Evolutionary conservation across 2,888 invertebrate genomes (phyloP).

Genomic region (Portevinia maculata): DNA sequence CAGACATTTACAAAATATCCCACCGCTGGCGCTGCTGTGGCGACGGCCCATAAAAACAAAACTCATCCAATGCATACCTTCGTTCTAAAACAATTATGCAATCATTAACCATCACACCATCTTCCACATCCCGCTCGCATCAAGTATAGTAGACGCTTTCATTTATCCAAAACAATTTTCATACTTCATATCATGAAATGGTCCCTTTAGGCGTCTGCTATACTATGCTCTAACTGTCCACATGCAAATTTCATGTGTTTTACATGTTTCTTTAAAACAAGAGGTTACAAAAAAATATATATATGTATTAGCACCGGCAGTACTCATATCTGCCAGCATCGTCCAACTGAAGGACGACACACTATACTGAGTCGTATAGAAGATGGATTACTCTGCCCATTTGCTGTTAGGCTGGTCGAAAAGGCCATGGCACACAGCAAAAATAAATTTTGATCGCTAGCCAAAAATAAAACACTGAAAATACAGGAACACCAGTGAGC

Average conservation of each 20-base stretch:
- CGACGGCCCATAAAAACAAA: slow-evolving; percentile 14
- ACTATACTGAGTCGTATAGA: slow-evolving; percentile 24
- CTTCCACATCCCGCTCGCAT: slow-evolving; percentile 67
- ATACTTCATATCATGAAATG: slow-evolving; percentile 78
- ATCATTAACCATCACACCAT: slow-evolving; percentile 78
- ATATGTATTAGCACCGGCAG: slow-evolving; percentile 53
- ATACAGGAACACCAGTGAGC: slow-evolving; percentile 18
- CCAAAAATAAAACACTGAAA: slow-evolving; percentile 68
- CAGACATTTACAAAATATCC: slow-evolving; percentile 21
- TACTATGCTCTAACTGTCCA: slow-evolving; percentile 72
- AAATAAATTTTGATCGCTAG: slow-evolving; percentile 71
- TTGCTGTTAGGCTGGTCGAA: slow-evolving; percentile 59
- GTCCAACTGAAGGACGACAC: slow-evolving; percentile 55
- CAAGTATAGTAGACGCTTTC: slow-evolving; percentile 79
- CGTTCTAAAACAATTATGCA: slow-evolving; percentile 78
- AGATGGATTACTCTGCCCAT: slow-evolving; percentile 68
- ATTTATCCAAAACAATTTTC: slow-evolving; percentile 81
- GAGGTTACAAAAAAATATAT: slow-evolving; percentile 31
- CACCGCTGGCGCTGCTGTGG: neutral
- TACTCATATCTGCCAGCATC: slow-evolving; percentile 57
- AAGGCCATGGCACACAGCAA: slow-evolving; percentile 24
- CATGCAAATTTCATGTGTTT: slow-evolving; percentile 82
- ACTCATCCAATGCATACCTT: neutral
- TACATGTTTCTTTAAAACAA: slow-evolving; percentile 71
- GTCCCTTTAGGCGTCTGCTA: slow-evolving; percentile 65